Evolutionary conservation across 2,113 vertebrate species (phyloP).

Genomic region (Tichodroma muraria): DNA sequence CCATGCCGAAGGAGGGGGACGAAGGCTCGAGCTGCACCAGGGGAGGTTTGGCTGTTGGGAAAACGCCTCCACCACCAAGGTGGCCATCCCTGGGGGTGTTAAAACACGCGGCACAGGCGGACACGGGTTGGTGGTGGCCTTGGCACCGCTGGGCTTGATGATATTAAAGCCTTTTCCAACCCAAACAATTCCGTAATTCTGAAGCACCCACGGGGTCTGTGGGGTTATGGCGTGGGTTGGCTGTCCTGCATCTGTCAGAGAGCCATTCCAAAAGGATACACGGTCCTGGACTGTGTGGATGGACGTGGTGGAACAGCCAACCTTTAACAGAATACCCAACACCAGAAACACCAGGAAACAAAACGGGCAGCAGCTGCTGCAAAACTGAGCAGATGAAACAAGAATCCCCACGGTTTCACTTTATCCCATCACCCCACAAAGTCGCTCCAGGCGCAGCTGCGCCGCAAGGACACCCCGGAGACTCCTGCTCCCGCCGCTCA

Average conservation of each 20-base stretch:
- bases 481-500: neutral
- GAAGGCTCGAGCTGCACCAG: neutral
- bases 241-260: neutral
- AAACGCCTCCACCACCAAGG: neutral
- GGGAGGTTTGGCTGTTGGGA: neutral
- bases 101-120: accelerated
- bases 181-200: neutral
- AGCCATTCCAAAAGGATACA: accelerated
- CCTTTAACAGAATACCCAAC: neutral
- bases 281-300: neutral
- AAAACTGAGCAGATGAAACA: neutral
- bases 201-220: accelerated
- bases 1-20: neutral
- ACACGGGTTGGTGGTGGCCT: too few relatives aligned
- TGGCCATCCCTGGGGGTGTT: neutral
- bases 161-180: neutral
- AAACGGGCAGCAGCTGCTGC: neutral
- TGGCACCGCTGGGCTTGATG: neutral
- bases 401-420: accelerated
- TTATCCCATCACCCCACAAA: neutral
- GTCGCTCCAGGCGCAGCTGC: neutral
- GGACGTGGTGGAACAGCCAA: neutral
- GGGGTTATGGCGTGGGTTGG: too few relatives aligned
- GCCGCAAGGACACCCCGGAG: neutral
- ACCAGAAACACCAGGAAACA: neutral